Percentiles rank a stretch among this genome's conserved stretches.
Evolutionary conservation across 2,113 vertebrate genomes (phyloP).

Genomic region (Hymenochirus boettgeri): DNA sequence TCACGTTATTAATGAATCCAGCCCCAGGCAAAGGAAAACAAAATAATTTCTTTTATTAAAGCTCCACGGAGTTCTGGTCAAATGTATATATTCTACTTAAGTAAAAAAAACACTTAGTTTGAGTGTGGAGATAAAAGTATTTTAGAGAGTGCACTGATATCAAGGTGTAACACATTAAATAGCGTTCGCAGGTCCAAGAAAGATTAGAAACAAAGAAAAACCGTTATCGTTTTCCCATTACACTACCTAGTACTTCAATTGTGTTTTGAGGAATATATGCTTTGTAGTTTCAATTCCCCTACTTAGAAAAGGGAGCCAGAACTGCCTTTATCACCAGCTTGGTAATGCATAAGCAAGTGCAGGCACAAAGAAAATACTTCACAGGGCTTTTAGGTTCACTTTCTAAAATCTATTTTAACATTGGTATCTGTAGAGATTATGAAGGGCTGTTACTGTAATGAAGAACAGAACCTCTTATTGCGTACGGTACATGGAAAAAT

Average conservation of each 20-base stretch:
- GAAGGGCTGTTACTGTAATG: constrained; percentile 1
- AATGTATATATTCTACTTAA: neutral
- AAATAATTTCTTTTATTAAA: neutral
- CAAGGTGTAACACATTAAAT: constrained; percentile 24
- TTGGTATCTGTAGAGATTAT: constrained; percentile 11
- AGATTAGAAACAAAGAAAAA: no score
- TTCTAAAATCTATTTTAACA: constrained; percentile 23
- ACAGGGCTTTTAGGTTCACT: neutral
- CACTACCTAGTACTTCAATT: constrained; percentile 21
- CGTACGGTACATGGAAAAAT: no score
- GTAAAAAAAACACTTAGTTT: neutral
- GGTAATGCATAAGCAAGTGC: constrained; percentile 9
- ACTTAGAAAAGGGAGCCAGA: constrained; percentile 5
- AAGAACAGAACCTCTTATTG: neutral
- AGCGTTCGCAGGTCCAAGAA: constrained; percentile 3
- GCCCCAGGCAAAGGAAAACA: neutral
- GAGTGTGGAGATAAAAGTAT: neutral
- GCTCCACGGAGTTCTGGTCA: neutral
- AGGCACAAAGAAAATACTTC: constrained; percentile 21
- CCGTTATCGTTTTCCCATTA: constrained; percentile 31
- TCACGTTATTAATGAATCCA: neutral
- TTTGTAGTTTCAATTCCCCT: constrained; percentile 14
- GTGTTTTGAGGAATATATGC: neutral
- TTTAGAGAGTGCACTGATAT: neutral
- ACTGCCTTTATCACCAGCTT: constrained; percentile 18